phyloP scores from a whole-genome alignment of 2,113 vertebrate genomes.

The Aegotheles bennettii region DNA sequence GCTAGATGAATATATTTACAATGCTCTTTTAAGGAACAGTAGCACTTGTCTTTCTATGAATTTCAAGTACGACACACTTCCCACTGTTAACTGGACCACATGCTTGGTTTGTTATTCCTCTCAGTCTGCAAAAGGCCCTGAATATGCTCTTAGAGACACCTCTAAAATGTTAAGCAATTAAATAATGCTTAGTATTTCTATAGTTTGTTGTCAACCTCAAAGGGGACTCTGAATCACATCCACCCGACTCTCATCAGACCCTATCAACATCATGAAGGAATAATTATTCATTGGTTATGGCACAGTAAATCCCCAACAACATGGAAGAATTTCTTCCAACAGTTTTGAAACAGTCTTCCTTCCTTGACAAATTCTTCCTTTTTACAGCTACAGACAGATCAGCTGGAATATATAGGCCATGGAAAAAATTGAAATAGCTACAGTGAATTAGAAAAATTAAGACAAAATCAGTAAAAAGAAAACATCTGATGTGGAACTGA shows the following conservation, averaged over 20 bases:
- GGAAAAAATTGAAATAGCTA: neutral
- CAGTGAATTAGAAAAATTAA: neutral
- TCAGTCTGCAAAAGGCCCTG: neutral
- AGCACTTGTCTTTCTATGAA: neutral
- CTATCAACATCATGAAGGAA: neutral
- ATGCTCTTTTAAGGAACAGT: neutral
- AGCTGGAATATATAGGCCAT: neutral
- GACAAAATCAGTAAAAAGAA: neutral
- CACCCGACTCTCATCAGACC: neutral
- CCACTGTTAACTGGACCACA: neutral
- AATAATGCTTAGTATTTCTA: neutral
- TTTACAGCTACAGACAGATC: neutral
- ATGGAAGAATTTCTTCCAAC: neutral
- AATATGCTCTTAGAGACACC: neutral
- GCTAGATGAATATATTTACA: neutral
- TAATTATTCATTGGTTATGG: conserved; percentile 35
- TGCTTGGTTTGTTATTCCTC: neutral
- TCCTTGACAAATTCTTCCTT: neutral
- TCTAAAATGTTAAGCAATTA: conserved; percentile 19
- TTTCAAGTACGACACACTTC: neutral
- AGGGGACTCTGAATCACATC: neutral
- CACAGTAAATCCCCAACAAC: neutral
- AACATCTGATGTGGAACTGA: neutral
- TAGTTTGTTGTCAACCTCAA: conserved; percentile 4
- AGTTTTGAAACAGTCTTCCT: conserved; percentile 18